Base-by-base conservation (phyloP, 2,888 invertebrate species). In the Eupithecia centaureata region DNA sequence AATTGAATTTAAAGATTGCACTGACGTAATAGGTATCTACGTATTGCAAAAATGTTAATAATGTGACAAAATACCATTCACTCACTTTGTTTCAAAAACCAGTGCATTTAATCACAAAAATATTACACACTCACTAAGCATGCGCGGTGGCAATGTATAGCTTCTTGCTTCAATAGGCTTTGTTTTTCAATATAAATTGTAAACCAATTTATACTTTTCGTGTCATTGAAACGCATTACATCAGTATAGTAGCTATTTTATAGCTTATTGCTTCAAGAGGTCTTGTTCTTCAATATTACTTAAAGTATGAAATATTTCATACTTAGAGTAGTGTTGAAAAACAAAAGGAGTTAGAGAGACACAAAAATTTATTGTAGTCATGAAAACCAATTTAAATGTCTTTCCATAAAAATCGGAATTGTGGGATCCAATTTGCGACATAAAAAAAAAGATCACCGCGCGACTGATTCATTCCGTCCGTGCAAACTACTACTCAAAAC, bases 21-120 rank as follows among this genome's bases (percentile, higher is more conserved):
- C 22, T 47, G 22, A 47, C 18, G 22, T 47, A 52, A 27, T 15
- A 51, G 13, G 25, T 51, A 25, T 4, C 12, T 12, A 33, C 2
- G 12, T 7, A 52, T 51, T 38, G 38, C 15, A 27, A 15, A 25
- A 13, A 27, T 28, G 75, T 77, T 80, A 82, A 85, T 83, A 86
- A 86, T 86, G 86, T 84, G 84, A 86, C 86, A 79, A 73, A 77
- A 74, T 81, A 76, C 74, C 79, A 75, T 68, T 74, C 76, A 72
- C 66, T 74, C 73, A 73, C 63, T 73, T 75, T 75, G 70, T 75
- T 76, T 70, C 80, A 73, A 73, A 85, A 86, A 84, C 84, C 84
- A 84, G 85, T 81, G 84, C 83, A n/a, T 82, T 85, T 85, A 81
- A 79, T 77, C 82, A 84, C 81, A 76, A 78, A 77, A 71, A 33